Conservation (phyloP, 1,140 invertebrate genomes). For the Melitaea cinxia region DNA sequence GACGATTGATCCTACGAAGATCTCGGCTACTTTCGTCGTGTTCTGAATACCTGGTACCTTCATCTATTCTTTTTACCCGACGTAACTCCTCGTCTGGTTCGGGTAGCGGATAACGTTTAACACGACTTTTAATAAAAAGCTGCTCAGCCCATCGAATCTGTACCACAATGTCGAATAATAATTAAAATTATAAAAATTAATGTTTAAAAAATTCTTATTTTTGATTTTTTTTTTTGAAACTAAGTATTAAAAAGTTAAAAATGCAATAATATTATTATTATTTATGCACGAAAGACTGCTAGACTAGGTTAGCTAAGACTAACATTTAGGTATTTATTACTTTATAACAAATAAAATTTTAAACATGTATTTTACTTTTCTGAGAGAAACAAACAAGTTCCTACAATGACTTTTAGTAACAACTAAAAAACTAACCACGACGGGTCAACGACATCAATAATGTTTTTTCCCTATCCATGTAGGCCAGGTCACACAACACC, state of each 20-base stretch:
- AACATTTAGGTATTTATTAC: no score
- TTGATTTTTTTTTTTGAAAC: no score
- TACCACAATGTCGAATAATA: background rate
- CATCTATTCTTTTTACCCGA: conserved; percentile 66
- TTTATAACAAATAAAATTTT: no score
- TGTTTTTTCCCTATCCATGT: background rate
- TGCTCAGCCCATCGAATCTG: conserved; percentile 87
- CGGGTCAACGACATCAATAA: conserved; percentile 9
- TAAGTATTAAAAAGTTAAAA: no score
- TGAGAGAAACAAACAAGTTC: no score
- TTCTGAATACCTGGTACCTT: conserved; percentile 30
- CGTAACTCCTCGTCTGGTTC: conserved; percentile 50
- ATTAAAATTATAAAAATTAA: no score
- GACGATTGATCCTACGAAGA: conserved; percentile 14
- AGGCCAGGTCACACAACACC: conserved; percentile 38
- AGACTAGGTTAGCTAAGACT: no score
- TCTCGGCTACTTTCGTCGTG: conserved; percentile 9
- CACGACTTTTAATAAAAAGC: conserved; percentile 83
- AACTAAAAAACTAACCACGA: background rate
- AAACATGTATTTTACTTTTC: no score
- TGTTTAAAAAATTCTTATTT: no score
- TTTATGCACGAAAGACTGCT: no score
- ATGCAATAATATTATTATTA: no score
- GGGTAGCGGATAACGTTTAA: conserved; percentile 82
- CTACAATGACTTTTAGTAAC: no score